Evolutionary conservation across 2,113 vertebrate species (phyloP), one percentile per base, ranked within the genome.

Genomic region (Mus pahari): DNA sequence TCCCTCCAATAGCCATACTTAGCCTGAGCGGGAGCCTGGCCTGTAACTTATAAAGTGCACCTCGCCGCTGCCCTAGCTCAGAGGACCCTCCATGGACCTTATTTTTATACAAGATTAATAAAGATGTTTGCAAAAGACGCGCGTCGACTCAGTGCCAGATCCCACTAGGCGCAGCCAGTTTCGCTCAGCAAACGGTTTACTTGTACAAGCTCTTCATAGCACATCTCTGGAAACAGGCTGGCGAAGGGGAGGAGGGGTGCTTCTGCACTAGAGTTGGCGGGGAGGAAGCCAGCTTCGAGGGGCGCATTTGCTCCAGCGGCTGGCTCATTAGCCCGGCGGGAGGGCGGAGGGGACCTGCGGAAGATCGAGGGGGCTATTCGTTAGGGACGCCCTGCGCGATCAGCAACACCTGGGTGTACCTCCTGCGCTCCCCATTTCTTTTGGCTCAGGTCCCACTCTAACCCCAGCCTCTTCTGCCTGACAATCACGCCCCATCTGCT

Each of bases 51-150:
- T 86, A 60, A 95, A 94, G 78, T 92, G 81, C 78, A 90, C 77
- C 84, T 88, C 11, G 13, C 42, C 0, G 26, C n/a, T 3, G 39
- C 33, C 90, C 55, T 26, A 78, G n/a, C 70, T 82, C 94, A 12
- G n/a, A 94, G 94, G 88, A 94, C 62, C 90, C 75, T 82, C 81
- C 90, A 24, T 17, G 95, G 92, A 95, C 92, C 97, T 95, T 98
- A 98, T 97, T 98, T 98, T 98, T 97, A 91, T 97, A 98, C 86
- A 74, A 97, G 93, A 97, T 92, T 86, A 98, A 98, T 98, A 98
- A 98, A 98, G 91, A 96, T 62, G 58, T 98, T 98, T 98, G 86
- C 96, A 97, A 92, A 94, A 97, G 82, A 89, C 42, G 22, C 0
- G 71, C 2, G 64, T 96, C 81, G 3, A 33, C 39, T 78, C n/a